Base-by-base conservation (phyloP, 2,797 vertebrate genomes). In the Galagoides demidoff region DNA sequence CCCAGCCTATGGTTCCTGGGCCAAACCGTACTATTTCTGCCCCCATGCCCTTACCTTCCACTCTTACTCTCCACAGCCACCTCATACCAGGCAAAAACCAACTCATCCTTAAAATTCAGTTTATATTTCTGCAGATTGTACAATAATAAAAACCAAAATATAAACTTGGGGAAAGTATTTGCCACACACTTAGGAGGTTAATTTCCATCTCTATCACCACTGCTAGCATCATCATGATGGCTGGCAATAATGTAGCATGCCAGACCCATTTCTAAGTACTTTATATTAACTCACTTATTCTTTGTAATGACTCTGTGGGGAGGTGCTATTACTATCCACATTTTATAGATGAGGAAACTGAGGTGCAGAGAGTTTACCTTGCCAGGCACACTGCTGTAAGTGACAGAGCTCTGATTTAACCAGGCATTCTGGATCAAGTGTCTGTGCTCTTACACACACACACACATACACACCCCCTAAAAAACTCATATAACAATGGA, bases 291-390 rank as follows among this genome's bases (percentile, higher is more conserved):
- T 83, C 39, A 91, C 52, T 84, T 87, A 74, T 87, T 91, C 73
- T 52, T 89, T 55, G 66, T 43, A 70, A 95, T 61, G 61, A 43
- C n/a, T 61, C 55, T 79, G 31, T 55, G 39, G 14, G n/a, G 34
- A 74, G 37, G 74, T 78, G 70, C 55, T n/a, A 52, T 71, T 77
- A 85, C 82, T 59, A 89, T 57, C 34, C 22, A 14, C n/a, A 63
- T 85, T 89, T 84, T 74, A 88, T 70, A 81, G 64, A 83, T 27
- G 29, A 96, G 31, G 14, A 96, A 85, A 92, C 23, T 82, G 66
- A 96, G 64, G 34, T 63, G 74, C 39, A 73, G 25, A 92, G 43
- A 57, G 31, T 85, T 96, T 85, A 91, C 79, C 19, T 81, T 94
- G 49, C 61, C 59, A 91, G 79, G 12, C 34, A 79, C 19, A 84